phyloP scores from a whole-genome alignment of 2,113 vertebrate genomes.

The Cheirogaleus medius region DNA sequence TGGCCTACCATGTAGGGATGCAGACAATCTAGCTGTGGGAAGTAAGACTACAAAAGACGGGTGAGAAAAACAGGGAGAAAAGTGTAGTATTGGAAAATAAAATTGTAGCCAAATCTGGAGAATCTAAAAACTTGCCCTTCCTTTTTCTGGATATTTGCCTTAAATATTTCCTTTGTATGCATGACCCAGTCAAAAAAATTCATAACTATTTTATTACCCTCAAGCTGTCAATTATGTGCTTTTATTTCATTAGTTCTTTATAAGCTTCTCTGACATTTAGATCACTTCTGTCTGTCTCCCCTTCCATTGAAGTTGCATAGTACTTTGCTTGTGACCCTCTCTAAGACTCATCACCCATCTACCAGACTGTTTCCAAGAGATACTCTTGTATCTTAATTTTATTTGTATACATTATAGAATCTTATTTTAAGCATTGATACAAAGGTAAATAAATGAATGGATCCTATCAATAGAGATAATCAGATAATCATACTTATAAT shows the following conservation, averaged over 20 bases:
- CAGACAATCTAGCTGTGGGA: background rate
- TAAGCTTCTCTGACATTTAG: background rate
- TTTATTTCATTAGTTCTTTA: constrained; percentile 28
- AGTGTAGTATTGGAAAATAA: background rate
- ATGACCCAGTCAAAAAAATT: background rate
- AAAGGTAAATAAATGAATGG: background rate
- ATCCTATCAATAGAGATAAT: background rate
- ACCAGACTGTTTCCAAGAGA: constrained; percentile 12
- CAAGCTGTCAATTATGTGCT: background rate
- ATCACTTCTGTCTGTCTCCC: background rate
- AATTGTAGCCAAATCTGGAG: background rate
- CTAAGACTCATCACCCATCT: background rate
- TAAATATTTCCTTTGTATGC: background rate
- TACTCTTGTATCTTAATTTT: background rate
- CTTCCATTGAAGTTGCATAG: background rate
- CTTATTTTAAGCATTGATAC: background rate
- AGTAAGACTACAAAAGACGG: background rate
- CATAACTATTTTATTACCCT: background rate
- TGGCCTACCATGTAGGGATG: background rate
- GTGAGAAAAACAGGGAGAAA: background rate
- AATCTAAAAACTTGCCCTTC: background rate
- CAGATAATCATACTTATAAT: background rate
- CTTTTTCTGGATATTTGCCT: background rate
- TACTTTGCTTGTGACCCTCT: background rate
- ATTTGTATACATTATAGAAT: background rate